Evolutionary conservation across 2,888 invertebrate species (phyloP).

Genomic region (Spisula subtruncata): DNA sequence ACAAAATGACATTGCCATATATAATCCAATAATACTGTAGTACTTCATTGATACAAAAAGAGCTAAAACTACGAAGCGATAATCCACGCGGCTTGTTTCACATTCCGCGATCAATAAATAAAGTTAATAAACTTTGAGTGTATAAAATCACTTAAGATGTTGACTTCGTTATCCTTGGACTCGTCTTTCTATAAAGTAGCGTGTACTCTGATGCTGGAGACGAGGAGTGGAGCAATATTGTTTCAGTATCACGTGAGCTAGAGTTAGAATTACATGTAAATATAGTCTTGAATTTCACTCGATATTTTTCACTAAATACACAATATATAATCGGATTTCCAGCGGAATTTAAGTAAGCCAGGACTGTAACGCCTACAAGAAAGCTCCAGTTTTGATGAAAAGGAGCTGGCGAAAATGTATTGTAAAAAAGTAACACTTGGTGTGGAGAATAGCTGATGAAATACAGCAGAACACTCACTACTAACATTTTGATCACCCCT

Average conservation of each 20-base stretch:
- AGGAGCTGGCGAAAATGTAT: constrained; percentile 82
- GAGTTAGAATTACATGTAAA: constrained; percentile 73
- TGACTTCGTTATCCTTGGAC: background rate
- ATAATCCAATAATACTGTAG: too few relatives aligned
- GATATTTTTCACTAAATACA: constrained; percentile 87
- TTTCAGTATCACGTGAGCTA: constrained; percentile 52
- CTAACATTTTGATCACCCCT: constrained; percentile 88
- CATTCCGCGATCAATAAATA: background rate
- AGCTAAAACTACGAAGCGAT: background rate
- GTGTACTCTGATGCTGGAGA: constrained; percentile 67
- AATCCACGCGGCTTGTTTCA: background rate
- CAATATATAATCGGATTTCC: constrained; percentile 88
- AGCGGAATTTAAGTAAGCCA: constrained; percentile 87
- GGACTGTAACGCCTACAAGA: constrained; percentile 86
- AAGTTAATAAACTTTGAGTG: too few relatives aligned
- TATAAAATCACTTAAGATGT: background rate
- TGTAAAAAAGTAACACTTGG: constrained; percentile 87
- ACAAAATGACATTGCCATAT: too few relatives aligned
- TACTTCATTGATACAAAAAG: too few relatives aligned
- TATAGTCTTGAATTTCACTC: constrained; percentile 82
- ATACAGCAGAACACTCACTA: constrained; percentile 88
- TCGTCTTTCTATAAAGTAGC: constrained; percentile 60
- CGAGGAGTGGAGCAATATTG: constrained; percentile 62
- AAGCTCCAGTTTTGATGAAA: constrained; percentile 86
- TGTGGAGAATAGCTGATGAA: constrained; percentile 89